phyloP scores from a whole-genome alignment of 2,113 vertebrate genomes.

The Alosa alosa region DNA sequence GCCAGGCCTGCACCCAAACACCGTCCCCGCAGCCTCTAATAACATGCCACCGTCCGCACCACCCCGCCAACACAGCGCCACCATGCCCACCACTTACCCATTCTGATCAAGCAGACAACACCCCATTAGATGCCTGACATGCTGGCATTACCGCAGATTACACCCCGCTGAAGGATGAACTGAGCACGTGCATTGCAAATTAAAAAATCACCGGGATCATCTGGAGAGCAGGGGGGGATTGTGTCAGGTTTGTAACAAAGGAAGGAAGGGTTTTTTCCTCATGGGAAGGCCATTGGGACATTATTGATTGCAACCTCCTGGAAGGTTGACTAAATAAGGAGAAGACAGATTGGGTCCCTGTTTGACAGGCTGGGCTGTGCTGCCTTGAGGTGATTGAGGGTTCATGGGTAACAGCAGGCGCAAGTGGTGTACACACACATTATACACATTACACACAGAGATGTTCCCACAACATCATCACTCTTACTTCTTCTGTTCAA shows the following conservation, averaged over 20 bases:
- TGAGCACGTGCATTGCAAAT: constrained; percentile 21
- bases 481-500: background rate
- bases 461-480: background rate
- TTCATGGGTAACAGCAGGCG: no score
- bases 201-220: constrained; percentile 15
- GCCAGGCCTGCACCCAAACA: constrained; percentile 43
- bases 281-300: background rate
- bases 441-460: background rate
- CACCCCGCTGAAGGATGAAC: constrained; percentile 13
- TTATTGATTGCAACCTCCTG: constrained; percentile 31
- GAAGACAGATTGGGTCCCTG: background rate
- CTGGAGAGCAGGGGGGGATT: background rate
- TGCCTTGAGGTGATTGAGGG: background rate
- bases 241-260: background rate
- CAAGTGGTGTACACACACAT: background rate
- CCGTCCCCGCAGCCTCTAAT: constrained; percentile 54
- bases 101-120: constrained; percentile 54
- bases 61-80: constrained; percentile 8
- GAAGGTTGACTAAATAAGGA: background rate
- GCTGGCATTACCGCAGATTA: constrained; percentile 12
- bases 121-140: constrained; percentile 10
- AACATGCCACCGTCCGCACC: constrained; percentile 33
- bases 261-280: background rate
- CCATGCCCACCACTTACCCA: constrained; percentile 52
- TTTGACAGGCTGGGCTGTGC: background rate